These are phyloP conservation scores for Umimayanthus kanabou DNA, from an alignment of 92 coral and sea anemone genomes.

Conservation along the genomic window DNA sequence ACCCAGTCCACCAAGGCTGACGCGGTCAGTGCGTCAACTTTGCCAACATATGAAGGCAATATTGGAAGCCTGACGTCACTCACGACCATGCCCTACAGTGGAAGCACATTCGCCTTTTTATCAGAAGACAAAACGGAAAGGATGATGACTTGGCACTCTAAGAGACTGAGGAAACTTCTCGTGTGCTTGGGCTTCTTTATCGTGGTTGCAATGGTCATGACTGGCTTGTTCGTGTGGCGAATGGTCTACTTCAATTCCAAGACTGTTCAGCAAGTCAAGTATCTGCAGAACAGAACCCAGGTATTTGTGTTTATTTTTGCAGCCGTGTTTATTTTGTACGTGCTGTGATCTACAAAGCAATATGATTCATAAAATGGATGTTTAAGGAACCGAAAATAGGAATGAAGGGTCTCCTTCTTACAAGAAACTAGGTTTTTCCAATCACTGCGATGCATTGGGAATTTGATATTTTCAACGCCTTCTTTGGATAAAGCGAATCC, in stretches of 20 bases:
- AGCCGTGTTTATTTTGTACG: background rate
- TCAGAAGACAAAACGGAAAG: slow-evolving; percentile 61
- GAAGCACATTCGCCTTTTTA: slow-evolving; percentile 52
- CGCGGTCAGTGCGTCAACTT: slow-evolving; percentile 33
- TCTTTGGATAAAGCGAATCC: background rate
- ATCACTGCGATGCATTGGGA: background rate
- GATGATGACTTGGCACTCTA: slow-evolving; percentile 76
- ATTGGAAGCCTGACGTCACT: slow-evolving; percentile 67
- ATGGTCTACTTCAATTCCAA: slow-evolving; percentile 31
- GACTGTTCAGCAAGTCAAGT: background rate
- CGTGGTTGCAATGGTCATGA: slow-evolving; percentile 74
- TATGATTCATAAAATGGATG: background rate
- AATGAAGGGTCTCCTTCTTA: background rate
- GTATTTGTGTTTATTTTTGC: slow-evolving; percentile 9
- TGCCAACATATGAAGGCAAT: slow-evolving; percentile 52
- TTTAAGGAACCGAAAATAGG: background rate
- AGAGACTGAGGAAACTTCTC: slow-evolving; percentile 55
- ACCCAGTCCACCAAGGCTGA: slow-evolving; percentile 53
- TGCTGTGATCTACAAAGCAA: slow-evolving; percentile 5
- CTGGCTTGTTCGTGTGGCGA: slow-evolving; percentile 87
- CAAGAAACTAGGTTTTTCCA: background rate
- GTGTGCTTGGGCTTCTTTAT: slow-evolving; percentile 69
- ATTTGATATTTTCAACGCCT: background rate
- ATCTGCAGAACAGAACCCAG: slow-evolving; percentile 20
- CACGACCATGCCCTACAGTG: slow-evolving; percentile 46